Evolutionary conservation across 2,113 vertebrate species (phyloP).

Genomic region (Prietella phreatophila): DNA sequence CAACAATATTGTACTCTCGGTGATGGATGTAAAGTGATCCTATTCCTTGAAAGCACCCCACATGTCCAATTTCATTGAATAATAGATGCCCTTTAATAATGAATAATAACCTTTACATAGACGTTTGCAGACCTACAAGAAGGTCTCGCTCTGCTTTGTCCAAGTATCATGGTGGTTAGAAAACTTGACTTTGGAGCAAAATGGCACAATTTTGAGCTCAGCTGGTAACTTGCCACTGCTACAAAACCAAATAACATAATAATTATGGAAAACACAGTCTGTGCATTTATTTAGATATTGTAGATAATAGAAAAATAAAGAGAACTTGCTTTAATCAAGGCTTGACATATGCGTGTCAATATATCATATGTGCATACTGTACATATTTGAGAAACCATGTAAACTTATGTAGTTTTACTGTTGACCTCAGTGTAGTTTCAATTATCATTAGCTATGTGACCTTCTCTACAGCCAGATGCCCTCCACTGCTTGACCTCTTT

Average conservation of each 20-base stretch:
- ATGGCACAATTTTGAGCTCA: not conserved
- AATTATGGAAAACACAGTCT: not conserved
- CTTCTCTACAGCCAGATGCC: not conserved
- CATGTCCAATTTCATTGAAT: not conserved
- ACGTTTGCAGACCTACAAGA: constrained; percentile 1
- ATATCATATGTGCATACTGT: not conserved
- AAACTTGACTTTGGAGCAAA: not conserved
- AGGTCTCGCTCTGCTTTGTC: not conserved
- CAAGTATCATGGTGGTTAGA: not conserved
- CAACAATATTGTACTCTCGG: not conserved
- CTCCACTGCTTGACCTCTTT: constrained; percentile 8
- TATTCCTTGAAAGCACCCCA: not conserved
- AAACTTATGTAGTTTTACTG: not conserved
- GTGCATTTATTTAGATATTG: not conserved
- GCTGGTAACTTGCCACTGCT: not conserved
- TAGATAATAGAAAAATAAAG: not conserved
- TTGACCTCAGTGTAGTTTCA: not conserved
- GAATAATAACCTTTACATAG: constrained; percentile 27
- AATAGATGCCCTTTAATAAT: constrained; percentile 20
- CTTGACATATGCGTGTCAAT: not conserved
- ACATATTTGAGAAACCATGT: not conserved
- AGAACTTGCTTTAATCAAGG: not conserved
- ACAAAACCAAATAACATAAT: not conserved
- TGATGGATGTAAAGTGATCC: not conserved
- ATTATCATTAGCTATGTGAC: constrained; percentile 1